Evolutionary conservation across 2,888 invertebrate genomes (phyloP), one percentile per base, ranked within the genome.

Genomic region (Tolmerus cingulatus): DNA sequence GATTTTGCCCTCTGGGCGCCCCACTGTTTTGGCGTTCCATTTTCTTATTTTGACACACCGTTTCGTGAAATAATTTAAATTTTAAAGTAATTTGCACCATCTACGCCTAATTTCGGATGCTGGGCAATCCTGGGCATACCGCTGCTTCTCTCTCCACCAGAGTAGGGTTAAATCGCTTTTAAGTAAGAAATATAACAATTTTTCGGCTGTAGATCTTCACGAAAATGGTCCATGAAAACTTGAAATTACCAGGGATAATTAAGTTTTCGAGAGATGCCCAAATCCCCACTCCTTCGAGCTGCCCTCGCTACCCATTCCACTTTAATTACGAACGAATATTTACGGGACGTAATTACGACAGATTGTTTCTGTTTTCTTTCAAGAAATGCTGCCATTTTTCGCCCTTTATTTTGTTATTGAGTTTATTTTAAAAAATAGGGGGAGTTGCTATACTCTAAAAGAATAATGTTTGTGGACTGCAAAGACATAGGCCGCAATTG

Each of bases 181-280:
- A 78, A 78, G 78, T 78, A 78, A 78, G 78, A 78, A 78, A 78
- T 78, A 78, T 78, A 78, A 78, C 78, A 78, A 66, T 78, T 78
- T 78, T 78, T 43, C 43, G 37, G 23, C 43, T 43, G 40, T 78
- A 78, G 37, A 43, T 78, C 78, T 78, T 78, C 43, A 23, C 43
- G 78, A 37, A 78, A 78, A 40, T 78, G 78, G 78, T 43, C 40
- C 23, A 40, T 78, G 78, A 78, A 43, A 78, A 78, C 78, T 78
- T 78, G 78, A 78, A 78, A 40, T 78, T 78, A 78, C 43, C 40
- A 40, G 78, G 78, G 40, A 66, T 78, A 78, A 78, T 78, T 78
- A 78, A 78, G 37, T 78, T 43, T 78, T 78, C 66, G 78, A 43
- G 23, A 78, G 27, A 66, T 66, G 66, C 66, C 66, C 51, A n/a